Evolutionary conservation across 1,140 invertebrate genomes (phyloP).

Genomic region (Drosophila suzukii): DNA sequence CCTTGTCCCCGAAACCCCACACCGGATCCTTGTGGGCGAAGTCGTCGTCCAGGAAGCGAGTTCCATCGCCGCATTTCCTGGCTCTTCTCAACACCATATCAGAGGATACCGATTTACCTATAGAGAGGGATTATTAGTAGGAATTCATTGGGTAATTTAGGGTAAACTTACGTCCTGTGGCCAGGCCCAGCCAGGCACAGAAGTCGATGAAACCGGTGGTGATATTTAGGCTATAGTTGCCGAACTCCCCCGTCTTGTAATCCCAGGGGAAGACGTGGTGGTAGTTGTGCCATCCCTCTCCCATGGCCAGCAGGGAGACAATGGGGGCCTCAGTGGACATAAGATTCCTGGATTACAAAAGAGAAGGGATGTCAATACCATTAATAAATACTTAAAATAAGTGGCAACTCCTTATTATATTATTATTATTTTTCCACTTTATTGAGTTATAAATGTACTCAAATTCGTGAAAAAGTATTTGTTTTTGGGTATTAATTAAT

Average conservation of each 20-base stretch:
- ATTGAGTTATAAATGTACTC: too few relatives aligned
- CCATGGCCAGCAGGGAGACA: slow-evolving; percentile 89
- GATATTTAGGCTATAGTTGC: slow-evolving; percentile 87
- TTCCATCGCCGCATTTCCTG: slow-evolving; percentile 88
- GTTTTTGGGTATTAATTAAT: not conserved
- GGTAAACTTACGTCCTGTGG: slow-evolving; percentile 88
- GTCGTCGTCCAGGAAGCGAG: slow-evolving; percentile 75
- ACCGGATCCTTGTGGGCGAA: slow-evolving; percentile 81
- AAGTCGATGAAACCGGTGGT: slow-evolving; percentile 90
- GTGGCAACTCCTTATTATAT: too few relatives aligned
- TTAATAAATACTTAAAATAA: too few relatives aligned
- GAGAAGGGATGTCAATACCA: too few relatives aligned
- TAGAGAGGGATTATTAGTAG: not conserved
- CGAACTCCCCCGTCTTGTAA: slow-evolving; percentile 93
- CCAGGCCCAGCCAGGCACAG: slow-evolving; percentile 90
- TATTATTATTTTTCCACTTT: too few relatives aligned
- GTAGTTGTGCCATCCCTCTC: slow-evolving; percentile 97
- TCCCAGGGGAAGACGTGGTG: slow-evolving; percentile 94
- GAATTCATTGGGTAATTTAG: not conserved
- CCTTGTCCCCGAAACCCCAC: slow-evolving; percentile 87
- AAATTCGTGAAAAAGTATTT: not conserved
- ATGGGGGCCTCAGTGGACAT: slow-evolving; percentile 89
- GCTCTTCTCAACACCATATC: slow-evolving; percentile 88
- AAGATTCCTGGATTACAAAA: slow-evolving; percentile 85
- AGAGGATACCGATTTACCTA: slow-evolving; percentile 87